Conservation (phyloP, 2,113 vertebrate species). For the Megalops atlanticus region DNA sequence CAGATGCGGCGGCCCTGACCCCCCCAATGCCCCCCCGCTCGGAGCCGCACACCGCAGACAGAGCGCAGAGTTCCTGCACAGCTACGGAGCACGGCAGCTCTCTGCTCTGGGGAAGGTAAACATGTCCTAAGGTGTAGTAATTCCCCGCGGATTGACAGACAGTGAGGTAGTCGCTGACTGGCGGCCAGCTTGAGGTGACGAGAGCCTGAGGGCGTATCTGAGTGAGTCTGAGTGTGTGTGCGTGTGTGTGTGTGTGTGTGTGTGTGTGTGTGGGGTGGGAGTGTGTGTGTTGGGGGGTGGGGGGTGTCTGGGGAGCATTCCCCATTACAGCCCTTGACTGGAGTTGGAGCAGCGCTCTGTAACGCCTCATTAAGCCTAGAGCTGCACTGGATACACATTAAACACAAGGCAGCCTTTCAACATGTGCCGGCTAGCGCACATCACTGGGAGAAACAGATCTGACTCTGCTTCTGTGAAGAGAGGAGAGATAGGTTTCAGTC, state of each 20-base stretch:
- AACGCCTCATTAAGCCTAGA: conserved; percentile 6
- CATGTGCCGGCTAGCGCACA: conserved; percentile 65
- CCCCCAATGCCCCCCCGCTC: neutral
- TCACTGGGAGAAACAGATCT: neutral
- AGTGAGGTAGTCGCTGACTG: conserved; percentile 25
- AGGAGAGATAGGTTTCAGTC: conserved; percentile 18
- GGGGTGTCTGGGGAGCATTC: neutral
- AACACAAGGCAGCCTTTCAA: conserved; percentile 70
- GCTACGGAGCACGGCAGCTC: conserved; percentile 6
- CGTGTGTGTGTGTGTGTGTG: neutral
- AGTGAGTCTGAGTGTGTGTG: neutral
- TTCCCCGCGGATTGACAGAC: conserved; percentile 31
- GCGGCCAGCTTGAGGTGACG: conserved; percentile 20
- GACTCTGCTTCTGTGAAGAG: neutral
- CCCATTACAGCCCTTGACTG: too few species aligned
- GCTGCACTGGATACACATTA: conserved; percentile 51
- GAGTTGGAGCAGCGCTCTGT: conserved; percentile 52
- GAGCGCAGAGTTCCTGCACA: neutral
- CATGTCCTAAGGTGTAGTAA: neutral
- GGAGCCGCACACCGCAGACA: neutral
- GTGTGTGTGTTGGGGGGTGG: neutral
- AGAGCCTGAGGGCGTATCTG: conserved; percentile 15
- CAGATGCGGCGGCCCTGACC: neutral
- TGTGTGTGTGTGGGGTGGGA: neutral
- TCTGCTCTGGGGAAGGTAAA: neutral